A percentile compares a stretch with the other conserved stretches of the same genome.
Evolutionary conservation across 2,797 vertebrate species (phyloP).

Genomic region (Channallabes apus): DNA sequence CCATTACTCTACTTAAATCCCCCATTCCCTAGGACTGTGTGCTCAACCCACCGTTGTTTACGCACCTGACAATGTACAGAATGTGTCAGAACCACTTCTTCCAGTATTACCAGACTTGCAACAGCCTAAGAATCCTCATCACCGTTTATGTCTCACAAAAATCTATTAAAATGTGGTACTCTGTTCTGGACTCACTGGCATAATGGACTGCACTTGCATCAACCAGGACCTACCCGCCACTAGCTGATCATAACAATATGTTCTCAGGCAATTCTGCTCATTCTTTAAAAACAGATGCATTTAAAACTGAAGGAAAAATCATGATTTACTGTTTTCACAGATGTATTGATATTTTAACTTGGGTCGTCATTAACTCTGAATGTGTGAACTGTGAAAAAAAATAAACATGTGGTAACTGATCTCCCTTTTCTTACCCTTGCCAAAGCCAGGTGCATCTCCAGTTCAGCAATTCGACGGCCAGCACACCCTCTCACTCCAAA

Average conservation of each 20-base stretch:
- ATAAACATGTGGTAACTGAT: background rate
- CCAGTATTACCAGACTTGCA: background rate
- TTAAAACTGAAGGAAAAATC: background rate
- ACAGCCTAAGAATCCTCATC: background rate
- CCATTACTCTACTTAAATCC: background rate
- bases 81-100: background rate
- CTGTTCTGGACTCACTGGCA: background rate
- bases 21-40: background rate
- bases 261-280: background rate
- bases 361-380: background rate
- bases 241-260: background rate
- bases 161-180: background rate
- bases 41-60: background rate
- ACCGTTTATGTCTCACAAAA: background rate
- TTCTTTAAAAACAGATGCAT: background rate
- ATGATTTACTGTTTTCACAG: background rate
- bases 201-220: background rate
- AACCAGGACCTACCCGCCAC: no score
- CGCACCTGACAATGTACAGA: background rate
- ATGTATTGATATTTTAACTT: background rate
- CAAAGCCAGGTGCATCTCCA: conserved; percentile 75
- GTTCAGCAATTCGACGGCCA: conserved; percentile 77
- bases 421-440: conserved; percentile 63
- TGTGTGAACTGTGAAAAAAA: background rate
- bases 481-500: conserved; percentile 76